Conservation (phyloP, 2,888 invertebrate genomes). For the Diarsia mendica region DNA sequence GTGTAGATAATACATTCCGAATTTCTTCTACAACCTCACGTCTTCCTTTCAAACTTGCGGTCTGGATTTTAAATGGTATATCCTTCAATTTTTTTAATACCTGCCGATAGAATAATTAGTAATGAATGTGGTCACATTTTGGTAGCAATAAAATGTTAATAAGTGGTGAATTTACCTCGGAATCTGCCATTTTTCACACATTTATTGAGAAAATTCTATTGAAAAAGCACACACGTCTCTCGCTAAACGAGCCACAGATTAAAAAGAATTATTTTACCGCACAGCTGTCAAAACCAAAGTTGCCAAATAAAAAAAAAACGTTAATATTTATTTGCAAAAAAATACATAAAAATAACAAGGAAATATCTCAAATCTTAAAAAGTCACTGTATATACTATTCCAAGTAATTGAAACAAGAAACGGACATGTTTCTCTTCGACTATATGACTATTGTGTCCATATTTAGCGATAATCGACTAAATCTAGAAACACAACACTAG, state of each 20-base stretch:
- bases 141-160: constrained; percentile 16
- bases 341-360: no score
- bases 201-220: constrained; percentile 74
- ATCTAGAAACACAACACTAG: background rate
- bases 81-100: constrained; percentile 93
- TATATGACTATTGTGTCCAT: background rate
- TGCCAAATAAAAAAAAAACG: constrained; percentile 15
- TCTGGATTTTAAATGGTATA: constrained; percentile 93
- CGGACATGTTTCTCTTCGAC: background rate
- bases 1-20: constrained; percentile 92
- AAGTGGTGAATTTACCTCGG: constrained; percentile 88
- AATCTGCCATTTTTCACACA: constrained; percentile 92
- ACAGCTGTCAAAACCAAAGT: constrained; percentile 59
- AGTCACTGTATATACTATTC: no score
- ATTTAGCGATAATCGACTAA: background rate
- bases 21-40: constrained; percentile 92
- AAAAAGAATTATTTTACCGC: constrained; percentile 59
- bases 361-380: no score
- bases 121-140: constrained; percentile 47
- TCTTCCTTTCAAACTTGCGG: constrained; percentile 93
- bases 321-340: no score
- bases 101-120: constrained; percentile 81
- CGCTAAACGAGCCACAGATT: constrained; percentile 70
- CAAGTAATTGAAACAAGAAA: background rate
- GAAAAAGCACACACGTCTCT: constrained; percentile 78